Conservation (phyloP, 2,113 vertebrate species). For the Alces alces region DNA sequence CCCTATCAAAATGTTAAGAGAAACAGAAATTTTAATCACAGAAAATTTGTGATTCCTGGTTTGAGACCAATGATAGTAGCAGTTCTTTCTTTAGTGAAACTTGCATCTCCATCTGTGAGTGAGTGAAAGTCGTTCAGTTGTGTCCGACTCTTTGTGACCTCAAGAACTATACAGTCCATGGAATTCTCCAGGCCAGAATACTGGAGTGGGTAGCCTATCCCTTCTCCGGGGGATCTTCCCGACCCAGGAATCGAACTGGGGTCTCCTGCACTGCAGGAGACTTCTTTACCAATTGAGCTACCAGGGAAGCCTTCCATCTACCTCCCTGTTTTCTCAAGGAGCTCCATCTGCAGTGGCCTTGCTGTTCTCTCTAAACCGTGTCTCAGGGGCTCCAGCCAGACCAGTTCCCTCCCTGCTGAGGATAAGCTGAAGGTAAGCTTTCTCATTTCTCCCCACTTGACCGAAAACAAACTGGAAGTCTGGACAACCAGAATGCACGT, state of each 20-base stretch:
- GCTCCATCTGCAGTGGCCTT: neutral
- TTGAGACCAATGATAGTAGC: neutral
- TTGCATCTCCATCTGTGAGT: neutral
- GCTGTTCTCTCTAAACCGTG: rapidly evolving
- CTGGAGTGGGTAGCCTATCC: neutral
- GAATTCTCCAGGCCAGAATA: neutral
- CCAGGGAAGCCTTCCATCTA: neutral
- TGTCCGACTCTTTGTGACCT: neutral
- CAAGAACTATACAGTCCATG: neutral
- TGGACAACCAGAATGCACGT: neutral
- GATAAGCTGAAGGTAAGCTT: rapidly evolving
- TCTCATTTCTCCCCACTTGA: rapidly evolving
- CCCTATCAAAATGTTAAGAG: neutral
- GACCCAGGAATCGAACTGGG: neutral
- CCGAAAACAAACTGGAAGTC: rapidly evolving
- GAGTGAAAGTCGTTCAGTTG: neutral
- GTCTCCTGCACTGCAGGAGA: rapidly evolving
- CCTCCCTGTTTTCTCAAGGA: neutral
- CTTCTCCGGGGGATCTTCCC: neutral
- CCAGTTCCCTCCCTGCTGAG: rapidly evolving
- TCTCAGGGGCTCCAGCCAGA: neutral
- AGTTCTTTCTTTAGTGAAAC: neutral
- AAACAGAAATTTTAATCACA: neutral
- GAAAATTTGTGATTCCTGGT: neutral
- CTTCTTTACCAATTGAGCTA: neutral